phyloP scores from a whole-genome alignment of 2,113 vertebrate genomes.

The Scartelaos histophorus region DNA sequence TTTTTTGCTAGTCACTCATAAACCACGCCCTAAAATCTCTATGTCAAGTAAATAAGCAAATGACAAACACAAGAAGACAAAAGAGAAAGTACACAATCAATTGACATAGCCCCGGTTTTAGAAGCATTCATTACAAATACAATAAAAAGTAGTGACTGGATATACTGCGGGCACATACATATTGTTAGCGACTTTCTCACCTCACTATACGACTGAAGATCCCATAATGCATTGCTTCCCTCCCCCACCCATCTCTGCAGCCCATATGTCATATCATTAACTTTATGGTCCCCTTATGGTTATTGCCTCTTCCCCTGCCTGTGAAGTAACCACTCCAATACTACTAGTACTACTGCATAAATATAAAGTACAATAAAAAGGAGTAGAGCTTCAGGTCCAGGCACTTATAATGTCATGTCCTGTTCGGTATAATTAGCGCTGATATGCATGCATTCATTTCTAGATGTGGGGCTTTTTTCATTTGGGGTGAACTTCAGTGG shows the following conservation, averaged over 20 bases:
- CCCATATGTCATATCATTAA: slow-evolving; percentile 13
- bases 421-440: neutral
- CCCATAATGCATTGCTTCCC: slow-evolving; percentile 6
- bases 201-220: neutral
- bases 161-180: neutral
- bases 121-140: no score
- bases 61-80: no score
- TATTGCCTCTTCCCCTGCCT: slow-evolving; percentile 2
- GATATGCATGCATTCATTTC: neutral
- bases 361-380: slow-evolving; percentile 7
- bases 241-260: neutral
- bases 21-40: no score
- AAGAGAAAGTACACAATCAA: no score
- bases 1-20: no score
- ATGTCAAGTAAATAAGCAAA: no score
- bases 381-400: neutral
- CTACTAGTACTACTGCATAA: slow-evolving; percentile 5
- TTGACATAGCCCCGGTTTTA: no score
- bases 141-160: neutral
- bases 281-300: slow-evolving; percentile 6
- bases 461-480: neutral
- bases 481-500: neutral
- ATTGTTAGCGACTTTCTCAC: neutral
- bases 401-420: slow-evolving; percentile 3
- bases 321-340: neutral